These are phyloP conservation scores for Chironex yamaguchii DNA, from an alignment of 30 jellyfish, hydroid and myxozoan genomes.

Conservation along the genomic window DNA sequence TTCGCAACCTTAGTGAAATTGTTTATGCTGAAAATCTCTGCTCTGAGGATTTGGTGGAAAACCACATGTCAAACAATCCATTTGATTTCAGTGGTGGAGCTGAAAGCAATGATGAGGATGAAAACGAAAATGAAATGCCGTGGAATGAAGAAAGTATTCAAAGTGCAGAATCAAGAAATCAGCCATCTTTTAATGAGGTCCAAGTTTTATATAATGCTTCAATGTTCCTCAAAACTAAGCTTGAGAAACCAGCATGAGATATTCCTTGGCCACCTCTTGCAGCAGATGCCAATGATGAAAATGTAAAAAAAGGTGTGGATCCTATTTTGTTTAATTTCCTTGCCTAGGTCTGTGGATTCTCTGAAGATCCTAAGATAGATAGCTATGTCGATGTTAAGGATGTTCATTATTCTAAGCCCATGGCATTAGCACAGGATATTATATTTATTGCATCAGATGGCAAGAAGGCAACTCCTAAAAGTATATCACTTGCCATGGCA, in stretches of 20 bases:
- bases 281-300: not conserved
- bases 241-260: not conserved
- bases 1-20: slow-evolving; percentile 49
- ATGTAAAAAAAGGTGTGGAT: slow-evolving; percentile 17
- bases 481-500: slow-evolving; percentile 67
- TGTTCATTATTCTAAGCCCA: not conserved
- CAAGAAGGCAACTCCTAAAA: slow-evolving; percentile 53
- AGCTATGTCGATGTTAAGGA: slow-evolving; percentile 25
- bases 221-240: slow-evolving; percentile 11
- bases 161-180: not conserved
- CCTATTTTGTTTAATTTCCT: slow-evolving; percentile 6
- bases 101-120: too few species aligned
- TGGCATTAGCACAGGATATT: slow-evolving; percentile 70
- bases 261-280: slow-evolving; percentile 69
- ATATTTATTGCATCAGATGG: slow-evolving; percentile 63
- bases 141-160: not conserved
- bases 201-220: slow-evolving; percentile 13
- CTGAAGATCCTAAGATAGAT: slow-evolving; percentile 48
- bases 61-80: not conserved
- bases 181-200: not conserved
- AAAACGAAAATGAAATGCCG: not conserved
- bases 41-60: not conserved
- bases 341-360: slow-evolving; percentile 15
- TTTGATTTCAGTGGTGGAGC: too few species aligned
- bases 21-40: slow-evolving; percentile 37